phyloP scores from a whole-genome alignment of 2,113 vertebrate species.

The Tonatia bakeri region DNA sequence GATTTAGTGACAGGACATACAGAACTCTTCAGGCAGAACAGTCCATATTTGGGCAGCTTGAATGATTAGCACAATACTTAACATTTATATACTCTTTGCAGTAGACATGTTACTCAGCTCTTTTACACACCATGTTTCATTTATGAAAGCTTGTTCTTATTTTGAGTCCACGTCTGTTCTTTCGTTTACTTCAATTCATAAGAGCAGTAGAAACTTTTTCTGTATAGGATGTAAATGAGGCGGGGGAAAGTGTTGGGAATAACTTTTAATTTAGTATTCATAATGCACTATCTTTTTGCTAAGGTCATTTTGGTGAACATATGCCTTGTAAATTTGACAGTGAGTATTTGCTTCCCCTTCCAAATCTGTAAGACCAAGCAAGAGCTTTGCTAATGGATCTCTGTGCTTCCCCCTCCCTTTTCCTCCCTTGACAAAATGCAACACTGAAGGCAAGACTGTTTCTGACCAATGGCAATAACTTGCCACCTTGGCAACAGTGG shows the following conservation, averaged over 20 bases:
- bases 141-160: constrained; percentile 11
- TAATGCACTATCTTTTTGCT: background rate
- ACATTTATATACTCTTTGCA: background rate
- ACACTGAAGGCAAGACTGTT: background rate
- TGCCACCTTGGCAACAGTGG: background rate
- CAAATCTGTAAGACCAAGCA: background rate
- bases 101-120: background rate
- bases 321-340: background rate
- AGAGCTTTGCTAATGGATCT: background rate
- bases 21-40: background rate
- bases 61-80: background rate
- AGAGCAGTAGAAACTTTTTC: background rate
- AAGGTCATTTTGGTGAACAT: background rate
- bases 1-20: background rate
- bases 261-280: background rate
- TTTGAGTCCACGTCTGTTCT: background rate
- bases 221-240: background rate
- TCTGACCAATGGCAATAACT: background rate
- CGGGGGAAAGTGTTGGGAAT: background rate
- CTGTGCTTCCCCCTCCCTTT: background rate
- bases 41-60: background rate
- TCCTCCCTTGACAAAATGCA: background rate
- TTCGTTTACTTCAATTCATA: background rate
- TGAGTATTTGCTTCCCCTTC: background rate
- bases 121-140: background rate